Conservation (phyloP, 1,140 invertebrate species). For the Drosophila azteca region DNA sequence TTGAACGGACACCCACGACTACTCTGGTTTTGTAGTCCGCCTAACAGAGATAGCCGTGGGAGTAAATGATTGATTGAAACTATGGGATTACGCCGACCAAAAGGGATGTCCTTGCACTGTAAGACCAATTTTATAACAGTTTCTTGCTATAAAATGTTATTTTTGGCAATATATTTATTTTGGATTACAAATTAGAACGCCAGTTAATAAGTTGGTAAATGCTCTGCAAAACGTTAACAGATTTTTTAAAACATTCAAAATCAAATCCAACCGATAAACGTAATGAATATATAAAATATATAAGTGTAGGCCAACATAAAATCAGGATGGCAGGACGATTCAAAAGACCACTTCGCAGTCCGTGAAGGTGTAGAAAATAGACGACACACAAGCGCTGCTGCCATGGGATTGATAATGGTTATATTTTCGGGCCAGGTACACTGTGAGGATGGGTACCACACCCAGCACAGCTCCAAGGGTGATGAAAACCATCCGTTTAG, state of each 20-base stretch:
- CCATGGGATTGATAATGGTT: conserved; percentile 38
- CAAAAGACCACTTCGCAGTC: conserved; percentile 52
- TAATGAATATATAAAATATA: conserved; percentile 5
- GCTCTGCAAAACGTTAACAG: too few species aligned
- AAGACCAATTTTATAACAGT: too few species aligned
- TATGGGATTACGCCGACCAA: too few species aligned
- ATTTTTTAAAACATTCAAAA: too few species aligned
- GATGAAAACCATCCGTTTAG: not conserved
- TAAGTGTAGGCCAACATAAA: not conserved
- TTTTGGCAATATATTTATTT: too few species aligned
- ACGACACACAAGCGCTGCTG: conserved; percentile 35
- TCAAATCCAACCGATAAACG: too few species aligned
- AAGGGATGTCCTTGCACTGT: too few species aligned
- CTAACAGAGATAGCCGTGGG: not conserved
- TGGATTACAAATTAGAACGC: too few species aligned
- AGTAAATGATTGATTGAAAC: too few species aligned
- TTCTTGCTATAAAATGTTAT: too few species aligned
- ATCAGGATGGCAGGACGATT: not conserved
- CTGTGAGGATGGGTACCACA: conserved; percentile 7
- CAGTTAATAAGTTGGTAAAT: too few species aligned
- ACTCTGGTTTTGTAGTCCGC: not conserved
- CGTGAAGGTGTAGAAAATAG: conserved; percentile 35
- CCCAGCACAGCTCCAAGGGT: conserved; percentile 13
- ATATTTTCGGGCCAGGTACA: conserved; percentile 19
- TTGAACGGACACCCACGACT: too few species aligned